Percentiles rank a stretch among this genome's conserved stretches.
These are phyloP conservation scores for Enoplosus armatus DNA, from an alignment of 2,797 vertebrate genomes.

Conservation along the genomic window DNA sequence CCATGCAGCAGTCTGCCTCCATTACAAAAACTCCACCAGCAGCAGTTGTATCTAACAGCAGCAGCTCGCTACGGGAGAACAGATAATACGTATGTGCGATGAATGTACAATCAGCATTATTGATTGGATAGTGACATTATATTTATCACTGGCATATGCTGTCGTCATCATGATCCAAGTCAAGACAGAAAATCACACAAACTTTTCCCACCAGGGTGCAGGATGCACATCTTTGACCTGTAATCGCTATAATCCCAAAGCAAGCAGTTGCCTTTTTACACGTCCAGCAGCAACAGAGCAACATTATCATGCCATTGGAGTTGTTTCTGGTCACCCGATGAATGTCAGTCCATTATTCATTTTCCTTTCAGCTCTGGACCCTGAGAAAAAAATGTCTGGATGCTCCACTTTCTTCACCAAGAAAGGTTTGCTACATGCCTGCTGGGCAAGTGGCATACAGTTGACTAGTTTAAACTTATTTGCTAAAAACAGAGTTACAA, in stretches of 20 bases:
- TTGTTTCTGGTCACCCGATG: too few relatives aligned
- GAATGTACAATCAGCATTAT: neutral
- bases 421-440: neutral
- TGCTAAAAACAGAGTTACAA: neutral
- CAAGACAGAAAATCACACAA: too few relatives aligned
- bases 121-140: neutral
- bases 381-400: too few relatives aligned
- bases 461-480: neutral
- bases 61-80: neutral
- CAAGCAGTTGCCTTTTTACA: too few relatives aligned
- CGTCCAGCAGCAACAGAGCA: too few relatives aligned
- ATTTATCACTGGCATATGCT: neutral
- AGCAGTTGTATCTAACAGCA: neutral
- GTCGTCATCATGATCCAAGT: neutral
- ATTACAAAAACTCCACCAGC: constrained; percentile 11
- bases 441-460: neutral
- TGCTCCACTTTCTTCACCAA: neutral
- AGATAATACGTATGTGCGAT: too few relatives aligned
- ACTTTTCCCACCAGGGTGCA: too few relatives aligned
- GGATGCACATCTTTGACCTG: too few relatives aligned
- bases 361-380: neutral
- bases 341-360: neutral
- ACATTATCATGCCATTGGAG: too few relatives aligned
- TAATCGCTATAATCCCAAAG: too few relatives aligned
- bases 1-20: constrained; percentile 5